Conservation (phyloP, 2,113 vertebrate species). For the Engraulis encrasicolus region DNA sequence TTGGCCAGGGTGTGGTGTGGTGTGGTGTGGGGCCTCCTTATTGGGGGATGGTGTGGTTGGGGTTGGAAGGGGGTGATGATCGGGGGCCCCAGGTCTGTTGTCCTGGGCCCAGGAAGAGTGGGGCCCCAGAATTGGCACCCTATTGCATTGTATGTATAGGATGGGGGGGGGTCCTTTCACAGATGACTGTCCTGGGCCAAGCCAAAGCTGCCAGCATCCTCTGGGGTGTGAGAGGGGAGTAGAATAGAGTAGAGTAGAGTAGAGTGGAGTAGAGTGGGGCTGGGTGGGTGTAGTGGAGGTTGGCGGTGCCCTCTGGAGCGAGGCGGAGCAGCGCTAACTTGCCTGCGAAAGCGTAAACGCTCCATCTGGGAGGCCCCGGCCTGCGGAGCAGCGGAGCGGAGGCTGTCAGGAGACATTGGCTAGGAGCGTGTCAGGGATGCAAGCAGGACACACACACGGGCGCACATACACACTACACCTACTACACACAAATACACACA, state of each 20-base stretch:
- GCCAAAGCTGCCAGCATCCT: too few relatives aligned
- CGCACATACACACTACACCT: not conserved
- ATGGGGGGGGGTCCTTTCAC: too few relatives aligned
- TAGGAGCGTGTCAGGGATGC: constrained; percentile 50
- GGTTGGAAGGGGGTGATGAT: too few relatives aligned
- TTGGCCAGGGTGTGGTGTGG: too few relatives aligned
- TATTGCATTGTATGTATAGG: too few relatives aligned
- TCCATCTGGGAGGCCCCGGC: constrained; percentile 62
- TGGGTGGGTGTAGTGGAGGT: not conserved
- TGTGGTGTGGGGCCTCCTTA: constrained; percentile 12
- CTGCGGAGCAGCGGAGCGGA: not conserved
- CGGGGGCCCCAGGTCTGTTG: too few relatives aligned
- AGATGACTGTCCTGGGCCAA: too few relatives aligned
- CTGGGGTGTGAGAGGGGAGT: too few relatives aligned
- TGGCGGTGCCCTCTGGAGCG: not conserved
- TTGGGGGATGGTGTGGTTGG: too few relatives aligned
- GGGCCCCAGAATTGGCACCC: too few relatives aligned
- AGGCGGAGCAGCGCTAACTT: constrained; percentile 17
- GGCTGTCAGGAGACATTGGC: constrained; percentile 65
- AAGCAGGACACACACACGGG: not conserved
- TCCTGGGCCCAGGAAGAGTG: too few relatives aligned
- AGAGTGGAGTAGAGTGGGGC: not conserved
- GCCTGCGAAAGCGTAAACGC: constrained; percentile 62
- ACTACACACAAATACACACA: constrained; percentile 4
- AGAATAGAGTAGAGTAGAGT: too few relatives aligned